These are phyloP conservation scores for Cheilosia pagana DNA, from an alignment of 2,888 invertebrate genomes.

Conservation along the genomic window DNA sequence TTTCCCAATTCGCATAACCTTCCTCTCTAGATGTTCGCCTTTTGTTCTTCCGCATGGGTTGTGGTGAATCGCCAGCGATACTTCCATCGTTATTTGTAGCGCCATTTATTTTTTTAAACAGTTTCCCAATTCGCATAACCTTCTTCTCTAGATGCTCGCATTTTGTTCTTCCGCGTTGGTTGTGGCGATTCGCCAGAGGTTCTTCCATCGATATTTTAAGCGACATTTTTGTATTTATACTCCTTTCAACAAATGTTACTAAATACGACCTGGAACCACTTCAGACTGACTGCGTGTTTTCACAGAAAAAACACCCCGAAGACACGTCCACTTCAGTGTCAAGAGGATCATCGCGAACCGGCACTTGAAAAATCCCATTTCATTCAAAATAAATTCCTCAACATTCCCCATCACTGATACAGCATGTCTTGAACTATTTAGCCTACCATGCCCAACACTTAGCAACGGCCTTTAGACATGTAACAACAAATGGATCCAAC, in stretches of 20 bases:
- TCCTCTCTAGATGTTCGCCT: background rate
- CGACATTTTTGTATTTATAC: too few relatives aligned
- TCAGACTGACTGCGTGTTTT: background rate
- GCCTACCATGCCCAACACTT: background rate
- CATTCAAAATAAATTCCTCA: background rate
- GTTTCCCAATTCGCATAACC: too few relatives aligned
- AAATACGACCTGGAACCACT: too few relatives aligned
- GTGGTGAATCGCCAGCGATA: too few relatives aligned
- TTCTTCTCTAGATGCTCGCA: background rate
- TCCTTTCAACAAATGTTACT: too few relatives aligned
- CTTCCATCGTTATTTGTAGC: too few relatives aligned
- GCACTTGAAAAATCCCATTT: slow-evolving; percentile 16
- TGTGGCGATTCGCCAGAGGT: too few relatives aligned
- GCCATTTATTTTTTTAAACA: too few relatives aligned
- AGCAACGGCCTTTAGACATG: background rate
- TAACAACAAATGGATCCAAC: slow-evolving; percentile 2
- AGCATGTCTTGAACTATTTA: background rate
- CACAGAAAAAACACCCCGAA: background rate
- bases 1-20: too few relatives aligned
- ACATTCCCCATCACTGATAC: slow-evolving; percentile 9
- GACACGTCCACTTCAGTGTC: slow-evolving; percentile 37
- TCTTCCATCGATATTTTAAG: too few relatives aligned
- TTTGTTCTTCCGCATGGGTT: background rate
- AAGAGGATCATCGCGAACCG: slow-evolving; percentile 40
- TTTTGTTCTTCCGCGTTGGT: background rate